Evolutionary conservation across 2,888 invertebrate genomes (phyloP).

Genomic region (Carcina quercana): DNA sequence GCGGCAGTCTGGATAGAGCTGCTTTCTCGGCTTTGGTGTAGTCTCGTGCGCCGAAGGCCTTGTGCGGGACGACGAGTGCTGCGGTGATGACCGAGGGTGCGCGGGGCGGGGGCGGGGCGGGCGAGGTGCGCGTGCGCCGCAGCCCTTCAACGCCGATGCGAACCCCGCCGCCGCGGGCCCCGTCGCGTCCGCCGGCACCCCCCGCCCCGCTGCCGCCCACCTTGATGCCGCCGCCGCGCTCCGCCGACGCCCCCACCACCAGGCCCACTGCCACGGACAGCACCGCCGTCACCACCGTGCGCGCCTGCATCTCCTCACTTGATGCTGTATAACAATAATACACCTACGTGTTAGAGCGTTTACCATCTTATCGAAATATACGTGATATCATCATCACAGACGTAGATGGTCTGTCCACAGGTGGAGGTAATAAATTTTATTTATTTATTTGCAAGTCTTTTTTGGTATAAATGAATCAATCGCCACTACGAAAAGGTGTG

Average conservation of each 20-base stretch:
- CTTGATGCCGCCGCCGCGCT: conserved; percentile 59
- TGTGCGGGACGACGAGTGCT: conserved; percentile 85
- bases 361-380: no score
- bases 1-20: conserved; percentile 78
- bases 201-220: conserved; percentile 45
- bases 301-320: conserved; percentile 63
- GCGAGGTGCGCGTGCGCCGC: conserved; percentile 57
- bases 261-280: conserved; percentile 57
- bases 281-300: conserved; percentile 50
- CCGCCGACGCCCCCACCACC: conserved; percentile 44
- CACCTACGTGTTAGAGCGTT: no score
- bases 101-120: conserved; percentile 59
- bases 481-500: no score
- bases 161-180: conserved; percentile 53
- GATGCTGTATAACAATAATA: conserved; percentile 40
- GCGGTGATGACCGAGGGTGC: conserved; percentile 74
- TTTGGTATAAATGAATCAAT: no score
- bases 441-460: no score
- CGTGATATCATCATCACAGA: no score
- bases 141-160: conserved; percentile 50
- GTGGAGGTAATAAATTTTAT: no score
- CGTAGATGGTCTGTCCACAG: no score
- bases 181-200: conserved; percentile 45
- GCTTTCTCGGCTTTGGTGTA: conserved; percentile 81
- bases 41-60: conserved; percentile 82